A percentile compares a stretch with the other conserved stretches of the same genome.
Evolutionary conservation across 2,113 vertebrate genomes (phyloP).

Genomic region (Esox niger): DNA sequence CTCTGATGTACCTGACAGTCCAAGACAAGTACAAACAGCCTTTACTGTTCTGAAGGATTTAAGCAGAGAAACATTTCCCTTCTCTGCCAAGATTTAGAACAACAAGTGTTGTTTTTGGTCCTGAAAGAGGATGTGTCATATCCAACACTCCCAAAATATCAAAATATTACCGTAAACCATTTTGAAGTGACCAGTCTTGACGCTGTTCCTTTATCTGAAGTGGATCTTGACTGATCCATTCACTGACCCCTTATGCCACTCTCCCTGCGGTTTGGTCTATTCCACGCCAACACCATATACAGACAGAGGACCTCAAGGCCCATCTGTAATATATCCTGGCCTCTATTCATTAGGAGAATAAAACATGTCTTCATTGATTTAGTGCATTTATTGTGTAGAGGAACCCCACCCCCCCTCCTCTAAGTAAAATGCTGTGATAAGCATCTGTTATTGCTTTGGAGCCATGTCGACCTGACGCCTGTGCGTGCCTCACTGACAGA

Average conservation of each 20-base stretch:
- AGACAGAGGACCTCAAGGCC: conserved; percentile 11
- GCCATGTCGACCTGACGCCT: conserved; percentile 49
- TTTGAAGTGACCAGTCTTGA: neutral
- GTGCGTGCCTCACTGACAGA: conserved; percentile 60
- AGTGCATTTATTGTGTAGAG: conserved; percentile 49
- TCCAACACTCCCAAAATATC: neutral
- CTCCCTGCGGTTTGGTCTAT: conserved; percentile 26
- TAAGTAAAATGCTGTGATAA: conserved; percentile 60
- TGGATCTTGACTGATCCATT: conserved; percentile 60
- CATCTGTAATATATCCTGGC: conserved; percentile 15
- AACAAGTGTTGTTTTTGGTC: too few species aligned
- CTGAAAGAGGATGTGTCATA: neutral
- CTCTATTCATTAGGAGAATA: conserved; percentile 17
- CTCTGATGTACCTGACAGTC: conserved; percentile 31
- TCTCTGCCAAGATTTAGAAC: conserved; percentile 8
- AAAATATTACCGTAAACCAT: neutral
- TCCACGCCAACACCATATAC: conserved; percentile 2
- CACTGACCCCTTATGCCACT: conserved; percentile 55
- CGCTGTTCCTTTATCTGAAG: conserved; percentile 60
- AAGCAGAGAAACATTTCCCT: conserved; percentile 34
- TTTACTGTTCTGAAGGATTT: conserved; percentile 41
- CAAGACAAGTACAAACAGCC: conserved; percentile 25
- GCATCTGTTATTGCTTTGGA: conserved; percentile 61
- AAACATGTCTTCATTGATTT: conserved; percentile 43
- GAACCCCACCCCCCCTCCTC: conserved; percentile 14